Conservation (phyloP, 1,140 invertebrate genomes). For the Euglossa dilemma region DNA sequence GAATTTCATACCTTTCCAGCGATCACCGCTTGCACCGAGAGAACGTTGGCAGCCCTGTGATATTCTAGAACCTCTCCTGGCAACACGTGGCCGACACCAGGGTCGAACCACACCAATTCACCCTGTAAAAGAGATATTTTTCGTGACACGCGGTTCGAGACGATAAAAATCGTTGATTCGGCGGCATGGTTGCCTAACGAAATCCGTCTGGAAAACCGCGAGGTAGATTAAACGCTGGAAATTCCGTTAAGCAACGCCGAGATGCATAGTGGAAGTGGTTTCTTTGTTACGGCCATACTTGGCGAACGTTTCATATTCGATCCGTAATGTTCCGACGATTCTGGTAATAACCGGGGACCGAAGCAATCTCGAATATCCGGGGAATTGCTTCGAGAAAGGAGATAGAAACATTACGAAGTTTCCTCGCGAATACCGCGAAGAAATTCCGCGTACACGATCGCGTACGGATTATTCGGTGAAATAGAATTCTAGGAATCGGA, state of each 20-base stretch:
- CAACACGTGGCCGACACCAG: slow-evolving; percentile 92
- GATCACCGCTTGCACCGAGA: slow-evolving; percentile 93
- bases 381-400: background rate
- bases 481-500: background rate
- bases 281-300: too few species aligned
- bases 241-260: too few species aligned
- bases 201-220: too few species aligned
- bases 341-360: background rate
- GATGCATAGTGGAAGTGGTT: too few species aligned
- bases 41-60: slow-evolving; percentile 92
- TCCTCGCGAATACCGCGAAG: background rate
- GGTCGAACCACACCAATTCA: slow-evolving; percentile 96
- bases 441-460: background rate
- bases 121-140: slow-evolving; percentile 81
- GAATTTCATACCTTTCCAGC: slow-evolving; percentile 89
- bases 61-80: slow-evolving; percentile 94
- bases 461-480: background rate
- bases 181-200: too few species aligned
- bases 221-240: too few species aligned
- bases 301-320: too few species aligned
- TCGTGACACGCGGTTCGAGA: background rate
- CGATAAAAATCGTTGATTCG: too few species aligned
- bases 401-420: background rate
- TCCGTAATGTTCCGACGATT: background rate
- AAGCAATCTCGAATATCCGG: background rate